These are phyloP conservation scores for Hipposideros larvatus DNA, from an alignment of 2,797 vertebrate species.

Conservation along the genomic window DNA sequence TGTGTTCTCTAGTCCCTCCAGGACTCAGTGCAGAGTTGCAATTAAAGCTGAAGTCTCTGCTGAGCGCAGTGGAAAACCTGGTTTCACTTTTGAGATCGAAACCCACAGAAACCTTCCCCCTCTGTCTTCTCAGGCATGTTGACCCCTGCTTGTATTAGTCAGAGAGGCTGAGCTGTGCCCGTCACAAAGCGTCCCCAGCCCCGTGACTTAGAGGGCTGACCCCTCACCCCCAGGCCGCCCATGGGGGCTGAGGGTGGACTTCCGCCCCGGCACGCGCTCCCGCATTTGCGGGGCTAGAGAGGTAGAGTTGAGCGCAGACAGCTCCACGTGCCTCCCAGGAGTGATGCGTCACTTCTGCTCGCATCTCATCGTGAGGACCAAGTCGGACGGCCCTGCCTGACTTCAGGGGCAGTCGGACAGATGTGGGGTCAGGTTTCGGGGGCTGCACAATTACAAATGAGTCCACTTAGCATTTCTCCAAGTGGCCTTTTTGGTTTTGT, in stretches of 20 bases:
- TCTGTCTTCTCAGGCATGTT: no score
- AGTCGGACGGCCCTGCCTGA: rapidly evolving
- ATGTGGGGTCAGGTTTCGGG: rapidly evolving
- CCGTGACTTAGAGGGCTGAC: rapidly evolving
- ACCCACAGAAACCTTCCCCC: neutral
- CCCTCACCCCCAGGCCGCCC: no score
- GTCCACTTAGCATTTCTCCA: neutral
- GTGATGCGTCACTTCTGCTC: rapidly evolving
- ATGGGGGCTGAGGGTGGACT: no score
- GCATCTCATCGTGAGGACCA: rapidly evolving
- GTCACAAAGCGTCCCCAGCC: neutral
- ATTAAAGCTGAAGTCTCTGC: neutral
- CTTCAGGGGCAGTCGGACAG: rapidly evolving
- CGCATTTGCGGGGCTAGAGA: neutral
- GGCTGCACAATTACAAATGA: rapidly evolving
- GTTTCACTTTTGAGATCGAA: neutral
- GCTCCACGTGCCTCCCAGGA: rapidly evolving
- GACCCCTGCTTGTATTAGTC: neutral
- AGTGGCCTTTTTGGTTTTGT: neutral
- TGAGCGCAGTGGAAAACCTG: neutral
- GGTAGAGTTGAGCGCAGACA: rapidly evolving
- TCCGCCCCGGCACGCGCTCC: rapidly evolving
- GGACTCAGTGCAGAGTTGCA: neutral
- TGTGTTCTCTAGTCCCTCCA: rapidly evolving
- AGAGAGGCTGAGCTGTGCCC: neutral